Evolutionary conservation across 1,140 invertebrate genomes (phyloP), one percentile per base, ranked within the genome.

Genomic region (Anastrepha ludens): DNA sequence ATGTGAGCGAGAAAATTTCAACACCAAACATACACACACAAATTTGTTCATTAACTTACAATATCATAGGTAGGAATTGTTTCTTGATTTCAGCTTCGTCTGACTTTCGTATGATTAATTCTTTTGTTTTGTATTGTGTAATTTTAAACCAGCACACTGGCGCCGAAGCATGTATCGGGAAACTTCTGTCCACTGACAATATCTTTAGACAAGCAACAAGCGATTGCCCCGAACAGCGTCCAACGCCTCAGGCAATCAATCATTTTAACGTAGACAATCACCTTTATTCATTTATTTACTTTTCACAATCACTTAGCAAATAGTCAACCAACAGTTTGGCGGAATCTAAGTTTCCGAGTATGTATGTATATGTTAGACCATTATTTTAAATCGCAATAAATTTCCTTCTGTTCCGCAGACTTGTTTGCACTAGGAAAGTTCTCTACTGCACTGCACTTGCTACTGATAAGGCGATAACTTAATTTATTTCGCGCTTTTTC

Each of bases 401-500:
- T 13, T 29, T 67, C 65, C 65, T 13, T 67, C 7, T 11, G 65
- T 11, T 13, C 29, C 9, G 29, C 29, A 11, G 20, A 67, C 65
- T 65, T 41, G 13, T 67, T 39, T 67, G 29, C 29, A 39, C 65
- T 13, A 2, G 29, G 29, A 67, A 67, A 29, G 65, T 67, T 67
- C 47, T 74, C 11, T 41, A 74, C 70, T 74, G 29, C 65, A 67
- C 65, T 74, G 41, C 5, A 74, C 70, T 74, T 44, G 41, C n/a
- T n/a, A 74, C 15, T 74, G 70, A 74, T 50, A 74, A 74, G 13
- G 70, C 41, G 70, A 29, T 29, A 74, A 44, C 5, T 47, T 74
- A 74, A 47, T 74, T 50, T 47, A 5, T 47, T 13, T 17, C 29
- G 29, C 29, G 29, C 29, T 29, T 29, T 29, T 29, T 29, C 29